Evolutionary conservation across 2,888 invertebrate genomes (phyloP).

Genomic region (Polyommatus icarus): DNA sequence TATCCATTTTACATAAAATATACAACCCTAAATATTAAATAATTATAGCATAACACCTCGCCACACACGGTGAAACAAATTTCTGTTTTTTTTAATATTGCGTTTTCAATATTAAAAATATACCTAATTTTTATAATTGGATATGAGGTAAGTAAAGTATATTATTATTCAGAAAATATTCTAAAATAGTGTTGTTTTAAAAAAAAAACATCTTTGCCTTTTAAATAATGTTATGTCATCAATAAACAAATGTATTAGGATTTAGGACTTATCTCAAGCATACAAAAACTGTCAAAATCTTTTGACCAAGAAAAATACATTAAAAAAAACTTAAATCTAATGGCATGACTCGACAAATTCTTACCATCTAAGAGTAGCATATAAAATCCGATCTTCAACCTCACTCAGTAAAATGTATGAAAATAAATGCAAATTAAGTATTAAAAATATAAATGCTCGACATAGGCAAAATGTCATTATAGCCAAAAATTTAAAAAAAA

Average conservation of each 20-base stretch:
- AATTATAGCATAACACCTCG: background rate
- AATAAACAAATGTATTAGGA: background rate
- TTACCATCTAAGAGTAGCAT: constrained; percentile 56
- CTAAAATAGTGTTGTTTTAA: no score
- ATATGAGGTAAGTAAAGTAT: background rate
- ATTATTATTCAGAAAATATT: no score
- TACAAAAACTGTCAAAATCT: background rate
- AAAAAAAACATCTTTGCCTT: no score
- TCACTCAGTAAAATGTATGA: background rate
- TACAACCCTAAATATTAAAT: background rate
- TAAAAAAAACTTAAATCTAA: constrained; percentile 65
- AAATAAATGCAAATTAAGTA: background rate
- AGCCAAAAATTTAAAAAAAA: background rate
- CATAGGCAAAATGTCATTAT: background rate
- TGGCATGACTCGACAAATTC: constrained; percentile 76
- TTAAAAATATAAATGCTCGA: background rate
- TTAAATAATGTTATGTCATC: background rate
- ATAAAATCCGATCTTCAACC: constrained; percentile 39
- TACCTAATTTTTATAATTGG: background rate
- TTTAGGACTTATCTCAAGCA: background rate
- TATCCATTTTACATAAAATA: background rate
- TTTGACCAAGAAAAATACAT: constrained; percentile 35
- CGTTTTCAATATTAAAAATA: background rate
- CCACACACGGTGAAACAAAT: no score
- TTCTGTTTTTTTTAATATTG: background rate